Conservation (phyloP, 2,113 vertebrate species). For the Verasper variegatus region DNA sequence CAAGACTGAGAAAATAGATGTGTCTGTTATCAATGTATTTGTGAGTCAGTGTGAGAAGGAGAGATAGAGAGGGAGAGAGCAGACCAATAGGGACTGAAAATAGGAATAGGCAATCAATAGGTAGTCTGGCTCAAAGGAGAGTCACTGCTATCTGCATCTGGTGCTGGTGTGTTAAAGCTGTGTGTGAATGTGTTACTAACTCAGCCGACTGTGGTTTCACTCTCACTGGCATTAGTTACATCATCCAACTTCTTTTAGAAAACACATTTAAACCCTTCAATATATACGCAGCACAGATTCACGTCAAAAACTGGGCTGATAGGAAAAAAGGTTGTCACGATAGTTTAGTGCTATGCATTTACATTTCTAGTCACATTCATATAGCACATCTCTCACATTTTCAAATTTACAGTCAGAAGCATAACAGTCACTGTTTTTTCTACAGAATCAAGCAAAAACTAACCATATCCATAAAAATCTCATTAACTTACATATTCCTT, state of each 20-base stretch:
- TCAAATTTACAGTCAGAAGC: not conserved
- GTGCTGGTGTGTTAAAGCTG: constrained; percentile 11
- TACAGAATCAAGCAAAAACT: not conserved
- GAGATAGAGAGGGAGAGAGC: no score
- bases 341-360: not conserved
- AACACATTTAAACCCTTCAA: not conserved
- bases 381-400: no score
- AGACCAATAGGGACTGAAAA: no score
- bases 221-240: constrained; percentile 48
- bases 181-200: constrained; percentile 18
- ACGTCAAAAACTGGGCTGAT: not conserved
- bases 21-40: no score
- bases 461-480: not conserved
- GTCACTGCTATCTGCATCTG: not conserved
- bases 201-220: constrained; percentile 45
- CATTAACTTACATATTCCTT: constrained; percentile 94
- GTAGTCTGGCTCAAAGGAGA: not conserved
- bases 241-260: constrained; percentile 38
- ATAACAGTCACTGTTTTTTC: not conserved
- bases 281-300: constrained; percentile 9
- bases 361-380: not conserved
- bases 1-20: no score
- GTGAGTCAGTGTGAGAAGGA: no score
- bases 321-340: not conserved
- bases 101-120: no score